phyloP scores from a whole-genome alignment of 2,797 vertebrate species.

The Darevskia mixta region DNA sequence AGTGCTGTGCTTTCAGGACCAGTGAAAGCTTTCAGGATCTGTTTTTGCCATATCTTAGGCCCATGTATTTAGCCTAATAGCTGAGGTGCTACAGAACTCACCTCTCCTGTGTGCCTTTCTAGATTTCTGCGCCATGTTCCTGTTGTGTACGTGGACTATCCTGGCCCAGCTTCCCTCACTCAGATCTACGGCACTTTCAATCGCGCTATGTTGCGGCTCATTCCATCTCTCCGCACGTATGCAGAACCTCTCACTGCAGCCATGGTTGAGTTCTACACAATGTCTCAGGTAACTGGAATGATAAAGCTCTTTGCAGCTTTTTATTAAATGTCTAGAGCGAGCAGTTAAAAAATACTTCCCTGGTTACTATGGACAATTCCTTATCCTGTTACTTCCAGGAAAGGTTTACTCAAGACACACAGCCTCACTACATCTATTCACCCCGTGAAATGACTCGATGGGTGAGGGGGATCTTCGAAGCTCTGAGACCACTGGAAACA shows the following conservation, averaged over 20 bases:
- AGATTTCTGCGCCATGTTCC: slow-evolving; percentile 98
- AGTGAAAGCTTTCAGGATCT: too few relatives aligned
- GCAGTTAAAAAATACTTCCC: not conserved
- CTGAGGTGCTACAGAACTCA: not conserved
- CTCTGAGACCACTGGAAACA: slow-evolving; percentile 93
- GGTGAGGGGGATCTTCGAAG: slow-evolving; percentile 98
- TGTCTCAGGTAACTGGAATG: slow-evolving; percentile 90
- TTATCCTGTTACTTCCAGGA: slow-evolving; percentile 81
- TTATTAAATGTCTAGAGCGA: not conserved
- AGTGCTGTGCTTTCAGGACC: too few relatives aligned
- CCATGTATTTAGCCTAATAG: not conserved
- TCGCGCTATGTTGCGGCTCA: slow-evolving; percentile 96
- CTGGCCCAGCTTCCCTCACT: slow-evolving; percentile 97
- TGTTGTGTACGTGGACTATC: slow-evolving; percentile 98
- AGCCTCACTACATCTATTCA: slow-evolving; percentile 99
- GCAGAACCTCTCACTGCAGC: slow-evolving; percentile 97
- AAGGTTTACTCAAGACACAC: slow-evolving; percentile 97
- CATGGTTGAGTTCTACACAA: slow-evolving; percentile 99
- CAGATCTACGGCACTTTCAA: slow-evolving; percentile 99
- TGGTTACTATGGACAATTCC: not conserved
- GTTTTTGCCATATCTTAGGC: too few relatives aligned
- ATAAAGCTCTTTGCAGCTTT: not conserved
- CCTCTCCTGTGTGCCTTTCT: not conserved
- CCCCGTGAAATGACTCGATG: slow-evolving; percentile 99
- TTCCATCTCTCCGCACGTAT: slow-evolving; percentile 93